These are phyloP conservation scores for Euplexia lucipara DNA, from an alignment of 2,888 invertebrate genomes.

Conservation along the genomic window DNA sequence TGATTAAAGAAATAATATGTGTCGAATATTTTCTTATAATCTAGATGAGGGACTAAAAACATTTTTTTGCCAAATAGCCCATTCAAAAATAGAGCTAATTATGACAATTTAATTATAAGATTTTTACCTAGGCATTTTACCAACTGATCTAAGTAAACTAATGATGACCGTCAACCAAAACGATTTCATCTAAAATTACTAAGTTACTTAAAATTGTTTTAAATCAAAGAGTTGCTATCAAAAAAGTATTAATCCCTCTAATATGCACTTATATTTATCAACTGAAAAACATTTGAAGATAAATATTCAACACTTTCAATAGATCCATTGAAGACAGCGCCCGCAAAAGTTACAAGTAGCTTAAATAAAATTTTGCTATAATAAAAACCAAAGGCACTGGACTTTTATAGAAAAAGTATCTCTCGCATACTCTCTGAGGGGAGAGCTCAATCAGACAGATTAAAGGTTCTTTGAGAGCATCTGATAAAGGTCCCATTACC, in stretches of 20 bases:
- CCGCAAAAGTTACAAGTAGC: conserved; percentile 45
- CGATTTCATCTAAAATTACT: no score
- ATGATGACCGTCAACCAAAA: no score
- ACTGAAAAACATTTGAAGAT: conserved; percentile 3
- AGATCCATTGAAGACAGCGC: conserved; percentile 25
- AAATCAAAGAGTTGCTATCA: not conserved
- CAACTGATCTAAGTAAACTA: no score
- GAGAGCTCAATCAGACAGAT: conserved; percentile 79
- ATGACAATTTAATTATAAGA: no score
- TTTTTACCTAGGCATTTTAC: no score
- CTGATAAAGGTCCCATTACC: conserved; percentile 64
- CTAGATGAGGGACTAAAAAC: no score
- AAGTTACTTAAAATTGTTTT: no score
- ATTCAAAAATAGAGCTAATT: no score
- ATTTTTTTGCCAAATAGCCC: no score
- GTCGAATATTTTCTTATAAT: no score
- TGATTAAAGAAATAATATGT: no score
- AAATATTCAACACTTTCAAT: conserved; percentile 35
- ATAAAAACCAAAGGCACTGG: conserved; percentile 64
- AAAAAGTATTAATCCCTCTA: not conserved
- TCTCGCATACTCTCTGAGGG: conserved; percentile 13
- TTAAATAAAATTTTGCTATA: conserved; percentile 59
- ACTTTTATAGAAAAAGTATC: conserved; percentile 46
- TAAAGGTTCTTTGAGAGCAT: conserved; percentile 76
- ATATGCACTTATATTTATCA: not conserved